phyloP scores from a whole-genome alignment of 1,140 invertebrate species.

The Drosophila subobscura region DNA sequence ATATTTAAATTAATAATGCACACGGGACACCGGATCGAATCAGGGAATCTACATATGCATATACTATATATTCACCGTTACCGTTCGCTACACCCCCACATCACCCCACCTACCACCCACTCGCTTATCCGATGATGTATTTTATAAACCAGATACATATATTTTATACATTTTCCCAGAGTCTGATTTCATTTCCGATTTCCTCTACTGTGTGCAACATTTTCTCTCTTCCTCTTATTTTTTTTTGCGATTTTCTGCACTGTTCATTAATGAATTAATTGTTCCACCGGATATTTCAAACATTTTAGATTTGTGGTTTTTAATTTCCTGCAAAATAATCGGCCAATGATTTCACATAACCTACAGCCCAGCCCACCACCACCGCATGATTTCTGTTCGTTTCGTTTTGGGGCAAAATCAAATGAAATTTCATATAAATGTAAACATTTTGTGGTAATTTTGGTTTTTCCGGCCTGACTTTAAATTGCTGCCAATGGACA shows the following conservation, averaged over 20 bases:
- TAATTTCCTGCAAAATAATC: slow-evolving; percentile 80
- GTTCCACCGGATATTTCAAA: slow-evolving; percentile 81
- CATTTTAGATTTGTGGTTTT: slow-evolving; percentile 82
- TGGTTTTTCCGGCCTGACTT: slow-evolving; percentile 60
- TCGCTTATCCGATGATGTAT: slow-evolving; percentile 31
- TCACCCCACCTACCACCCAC: not conserved
- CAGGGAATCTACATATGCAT: slow-evolving; percentile 4
- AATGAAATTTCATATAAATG: slow-evolving; percentile 63
- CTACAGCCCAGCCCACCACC: not conserved
- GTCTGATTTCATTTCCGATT: slow-evolving; percentile 75
- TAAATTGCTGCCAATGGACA: slow-evolving; percentile 34
- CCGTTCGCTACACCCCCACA: not conserved
- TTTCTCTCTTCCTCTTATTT: not conserved
- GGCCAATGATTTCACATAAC: slow-evolving; percentile 51
- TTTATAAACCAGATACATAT: slow-evolving; percentile 33
- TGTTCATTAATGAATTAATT: slow-evolving; percentile 77
- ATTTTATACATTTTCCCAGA: slow-evolving; percentile 49
- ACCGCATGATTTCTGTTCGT: not conserved
- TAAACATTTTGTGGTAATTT: slow-evolving; percentile 72
- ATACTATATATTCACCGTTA: not conserved
- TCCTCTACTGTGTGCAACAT: slow-evolving; percentile 27
- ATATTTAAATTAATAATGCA: slow-evolving; percentile 77
- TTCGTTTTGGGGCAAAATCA: slow-evolving; percentile 29
- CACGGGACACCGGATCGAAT: slow-evolving; percentile 27
- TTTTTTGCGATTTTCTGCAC: slow-evolving; percentile 5